Percentiles rank a stretch among this genome's conserved stretches.
Conservation (phyloP, 2,888 invertebrate genomes). For the Luperina testacea region DNA sequence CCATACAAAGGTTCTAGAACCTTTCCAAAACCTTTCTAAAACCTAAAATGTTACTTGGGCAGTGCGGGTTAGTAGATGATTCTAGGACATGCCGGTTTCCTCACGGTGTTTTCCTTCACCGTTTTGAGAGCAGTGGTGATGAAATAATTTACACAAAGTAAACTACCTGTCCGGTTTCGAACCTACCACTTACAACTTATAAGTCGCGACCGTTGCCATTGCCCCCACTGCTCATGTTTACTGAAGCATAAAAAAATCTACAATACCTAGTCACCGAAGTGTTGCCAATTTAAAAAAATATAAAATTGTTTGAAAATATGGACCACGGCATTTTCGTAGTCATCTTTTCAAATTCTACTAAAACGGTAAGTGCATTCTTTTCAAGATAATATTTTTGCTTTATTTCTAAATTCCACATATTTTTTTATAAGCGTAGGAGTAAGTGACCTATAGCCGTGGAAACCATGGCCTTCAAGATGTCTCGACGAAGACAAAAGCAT, state of each 20-base stretch:
- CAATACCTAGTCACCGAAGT: not conserved
- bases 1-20: too few relatives aligned
- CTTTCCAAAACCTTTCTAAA: too few relatives aligned
- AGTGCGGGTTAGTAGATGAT: not conserved
- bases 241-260: not conserved
- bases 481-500: slow-evolving; percentile 47
- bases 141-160: not conserved
- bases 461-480: slow-evolving; percentile 30
- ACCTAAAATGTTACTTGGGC: too few relatives aligned
- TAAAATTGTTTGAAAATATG: not conserved
- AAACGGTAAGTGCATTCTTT: not conserved
- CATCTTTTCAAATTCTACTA: not conserved
- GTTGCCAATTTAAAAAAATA: not conserved
- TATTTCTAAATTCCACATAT: not conserved
- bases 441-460: slow-evolving; percentile 2
- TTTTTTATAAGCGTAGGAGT: slow-evolving; percentile 1
- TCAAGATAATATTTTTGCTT: not conserved
- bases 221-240: not conserved
- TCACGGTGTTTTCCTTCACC: not conserved
- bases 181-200: not conserved
- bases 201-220: not conserved
- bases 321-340: not conserved
- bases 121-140: not conserved
- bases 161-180: not conserved
- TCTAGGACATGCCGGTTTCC: not conserved